Evolutionary conservation across 2,888 invertebrate genomes (phyloP).

Genomic region (Diabrotica balteata): DNA sequence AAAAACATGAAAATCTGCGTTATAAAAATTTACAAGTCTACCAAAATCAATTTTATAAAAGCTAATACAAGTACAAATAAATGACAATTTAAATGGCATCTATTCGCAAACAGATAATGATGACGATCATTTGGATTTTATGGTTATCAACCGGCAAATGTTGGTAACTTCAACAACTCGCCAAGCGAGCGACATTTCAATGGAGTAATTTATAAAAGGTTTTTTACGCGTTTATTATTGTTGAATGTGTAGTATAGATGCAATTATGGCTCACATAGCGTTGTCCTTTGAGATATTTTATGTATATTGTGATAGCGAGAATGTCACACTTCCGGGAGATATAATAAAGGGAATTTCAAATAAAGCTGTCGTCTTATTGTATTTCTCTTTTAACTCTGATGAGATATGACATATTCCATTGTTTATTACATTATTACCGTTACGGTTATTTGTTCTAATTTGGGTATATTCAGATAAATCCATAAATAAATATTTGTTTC

Average conservation of each 20-base stretch:
- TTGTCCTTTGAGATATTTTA: slow-evolving; percentile 21
- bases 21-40: no score
- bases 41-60: no score
- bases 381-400: slow-evolving; percentile 1
- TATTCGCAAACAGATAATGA: slow-evolving; percentile 19
- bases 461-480: no score
- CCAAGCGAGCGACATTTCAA: slow-evolving; percentile 27
- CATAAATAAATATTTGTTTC: no score
- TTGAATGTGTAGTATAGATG: slow-evolving; percentile 21
- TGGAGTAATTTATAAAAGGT: slow-evolving; percentile 27
- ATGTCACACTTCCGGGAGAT: slow-evolving; percentile 10
- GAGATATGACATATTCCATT: not conserved
- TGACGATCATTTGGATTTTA: slow-evolving; percentile 18
- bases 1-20: no score
- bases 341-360: not conserved
- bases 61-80: no score
- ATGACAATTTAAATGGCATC: not conserved
- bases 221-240: slow-evolving; percentile 28
- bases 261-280: slow-evolving; percentile 22
- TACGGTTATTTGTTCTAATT: no score
- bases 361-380: not conserved
- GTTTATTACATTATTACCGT: no score
- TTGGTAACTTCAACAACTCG: slow-evolving; percentile 20
- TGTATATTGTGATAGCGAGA: slow-evolving; percentile 15
- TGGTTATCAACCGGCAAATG: slow-evolving; percentile 13